Evolutionary conservation across 1,140 invertebrate species (phyloP).

Genomic region (Polyergus mexicanus): DNA sequence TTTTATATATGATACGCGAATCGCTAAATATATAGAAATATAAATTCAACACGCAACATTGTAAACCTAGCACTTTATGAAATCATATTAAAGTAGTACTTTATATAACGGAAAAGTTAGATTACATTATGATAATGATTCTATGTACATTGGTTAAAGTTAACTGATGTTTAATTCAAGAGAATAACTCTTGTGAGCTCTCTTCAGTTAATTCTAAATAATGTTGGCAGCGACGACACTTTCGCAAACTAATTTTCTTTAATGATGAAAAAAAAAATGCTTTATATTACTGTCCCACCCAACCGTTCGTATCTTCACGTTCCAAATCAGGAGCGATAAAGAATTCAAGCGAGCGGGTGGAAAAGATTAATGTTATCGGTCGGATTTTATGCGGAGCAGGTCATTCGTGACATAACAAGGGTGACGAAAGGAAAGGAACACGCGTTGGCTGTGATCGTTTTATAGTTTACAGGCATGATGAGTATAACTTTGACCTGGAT

Average conservation of each 20-base stretch:
- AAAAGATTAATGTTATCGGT: conserved; percentile 70
- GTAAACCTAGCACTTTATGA: background rate
- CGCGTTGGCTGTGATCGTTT: conserved; percentile 63
- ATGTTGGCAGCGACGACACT: conserved; percentile 22
- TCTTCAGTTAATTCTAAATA: conserved; percentile 24
- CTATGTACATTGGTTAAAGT: conserved; percentile 20
- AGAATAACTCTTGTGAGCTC: background rate
- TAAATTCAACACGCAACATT: background rate
- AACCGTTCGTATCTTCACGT: background rate
- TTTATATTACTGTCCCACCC: background rate
- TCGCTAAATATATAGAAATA: background rate
- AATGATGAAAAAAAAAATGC: conserved; percentile 3
- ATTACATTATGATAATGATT: conserved; percentile 1
- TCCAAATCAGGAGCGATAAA: conserved; percentile 13
- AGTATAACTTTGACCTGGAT: conserved; percentile 84
- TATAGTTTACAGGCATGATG: conserved; percentile 72
- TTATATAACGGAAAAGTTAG: background rate
- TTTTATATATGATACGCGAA: background rate
- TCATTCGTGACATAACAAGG: conserved; percentile 37
- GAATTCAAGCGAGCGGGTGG: background rate
- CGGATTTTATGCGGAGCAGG: conserved; percentile 41
- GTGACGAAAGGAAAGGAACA: conserved; percentile 34
- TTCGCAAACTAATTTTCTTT: conserved; percentile 31
- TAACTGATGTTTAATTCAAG: conserved; percentile 37
- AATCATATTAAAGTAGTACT: background rate